Conservation (phyloP, 2,888 invertebrate genomes). For the Anoplius nigerrimus region DNA sequence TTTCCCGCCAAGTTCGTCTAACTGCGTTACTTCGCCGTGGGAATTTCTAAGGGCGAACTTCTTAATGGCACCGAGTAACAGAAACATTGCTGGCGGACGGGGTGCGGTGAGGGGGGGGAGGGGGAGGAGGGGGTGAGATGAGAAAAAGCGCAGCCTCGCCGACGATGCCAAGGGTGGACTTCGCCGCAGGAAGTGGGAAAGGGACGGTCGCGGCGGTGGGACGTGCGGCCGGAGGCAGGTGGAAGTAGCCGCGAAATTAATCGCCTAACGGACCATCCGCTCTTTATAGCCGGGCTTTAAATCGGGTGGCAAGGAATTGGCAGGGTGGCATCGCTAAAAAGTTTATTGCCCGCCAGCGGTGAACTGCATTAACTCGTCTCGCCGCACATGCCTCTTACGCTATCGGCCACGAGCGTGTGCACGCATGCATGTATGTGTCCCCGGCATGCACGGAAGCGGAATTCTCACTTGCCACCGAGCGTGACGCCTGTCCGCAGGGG, state of each 20-base stretch:
- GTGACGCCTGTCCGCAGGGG: slow-evolving; percentile 41
- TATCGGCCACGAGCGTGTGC: no score
- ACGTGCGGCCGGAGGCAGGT: background rate
- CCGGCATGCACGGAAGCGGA: background rate
- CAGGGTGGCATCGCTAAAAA: slow-evolving; percentile 50
- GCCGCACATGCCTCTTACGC: slow-evolving; percentile 27
- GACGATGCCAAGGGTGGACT: no score
- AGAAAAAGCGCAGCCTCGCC: slow-evolving; percentile 4
- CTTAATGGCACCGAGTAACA: no score
- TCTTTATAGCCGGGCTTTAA: slow-evolving; percentile 46
- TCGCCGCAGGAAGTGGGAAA: slow-evolving; percentile 2
- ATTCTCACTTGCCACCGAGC: background rate
- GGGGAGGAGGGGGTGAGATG: background rate
- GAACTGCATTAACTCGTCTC: slow-evolving; percentile 55
- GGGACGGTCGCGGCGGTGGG: slow-evolving; percentile 8
- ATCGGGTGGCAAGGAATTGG: slow-evolving; percentile 49
- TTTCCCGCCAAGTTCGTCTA: no score
- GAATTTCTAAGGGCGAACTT: no score
- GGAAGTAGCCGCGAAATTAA: slow-evolving; percentile 50
- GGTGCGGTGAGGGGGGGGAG: no score
- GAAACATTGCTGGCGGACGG: no score
- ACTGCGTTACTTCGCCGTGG: no score
- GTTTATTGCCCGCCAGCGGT: slow-evolving; percentile 55
- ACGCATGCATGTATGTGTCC: slow-evolving; percentile 14
- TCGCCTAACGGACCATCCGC: slow-evolving; percentile 41